Evolutionary conservation across 2,113 vertebrate genomes (phyloP).

Genomic region (Dascyllus trimaculatus): DNA sequence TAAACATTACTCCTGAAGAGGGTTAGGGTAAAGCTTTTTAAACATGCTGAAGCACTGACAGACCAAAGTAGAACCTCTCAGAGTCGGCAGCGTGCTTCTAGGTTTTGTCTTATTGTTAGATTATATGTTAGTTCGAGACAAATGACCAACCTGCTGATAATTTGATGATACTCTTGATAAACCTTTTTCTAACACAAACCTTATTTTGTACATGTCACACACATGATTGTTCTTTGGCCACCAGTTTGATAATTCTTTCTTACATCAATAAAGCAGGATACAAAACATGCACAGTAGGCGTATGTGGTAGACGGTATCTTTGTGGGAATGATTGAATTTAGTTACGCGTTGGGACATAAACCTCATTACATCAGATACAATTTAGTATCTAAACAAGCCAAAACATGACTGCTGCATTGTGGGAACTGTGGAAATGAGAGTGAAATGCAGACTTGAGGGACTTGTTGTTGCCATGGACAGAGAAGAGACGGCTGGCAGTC

Average conservation of each 20-base stretch:
- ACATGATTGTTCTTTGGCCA: neutral
- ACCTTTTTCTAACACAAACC: neutral
- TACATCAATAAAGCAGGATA: neutral
- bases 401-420: constrained; percentile 40
- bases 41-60: too few species aligned
- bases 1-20: too few species aligned
- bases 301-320: neutral
- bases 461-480: constrained; percentile 23
- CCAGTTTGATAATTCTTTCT: neutral
- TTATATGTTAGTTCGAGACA: neutral
- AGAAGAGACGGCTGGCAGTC: constrained; percentile 41
- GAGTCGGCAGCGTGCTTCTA: too few species aligned
- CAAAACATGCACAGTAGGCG: neutral
- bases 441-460: constrained; percentile 39
- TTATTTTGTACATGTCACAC: neutral
- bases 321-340: constrained; percentile 20
- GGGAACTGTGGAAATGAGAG: constrained; percentile 46
- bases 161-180: neutral
- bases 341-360: constrained; percentile 24
- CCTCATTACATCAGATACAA: constrained; percentile 47
- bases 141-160: neutral
- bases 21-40: too few species aligned
- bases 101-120: too few species aligned
- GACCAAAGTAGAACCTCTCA: too few species aligned
- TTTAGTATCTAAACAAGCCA: constrained; percentile 45